Percentiles rank a stretch among this genome's conserved stretches.
Conservation (phyloP, 2,888 invertebrate genomes). For the Muschampia plurimacula region DNA sequence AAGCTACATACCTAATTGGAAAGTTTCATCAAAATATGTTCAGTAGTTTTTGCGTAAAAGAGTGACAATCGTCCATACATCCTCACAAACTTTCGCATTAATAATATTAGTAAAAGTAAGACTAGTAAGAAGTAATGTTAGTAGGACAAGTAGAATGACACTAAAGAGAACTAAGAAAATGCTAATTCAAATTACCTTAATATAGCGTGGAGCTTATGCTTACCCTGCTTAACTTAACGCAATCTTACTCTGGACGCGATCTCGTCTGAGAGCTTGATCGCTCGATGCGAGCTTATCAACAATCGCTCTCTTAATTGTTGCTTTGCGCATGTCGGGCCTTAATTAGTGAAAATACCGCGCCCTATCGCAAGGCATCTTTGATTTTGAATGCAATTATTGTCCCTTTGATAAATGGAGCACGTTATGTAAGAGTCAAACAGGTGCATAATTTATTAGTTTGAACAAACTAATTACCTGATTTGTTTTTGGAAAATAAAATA, state of each 20-base stretch:
- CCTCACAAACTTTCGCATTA: too few species aligned
- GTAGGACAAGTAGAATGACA: too few species aligned
- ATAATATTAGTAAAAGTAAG: too few species aligned
- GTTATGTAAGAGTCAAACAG: conserved; percentile 45
- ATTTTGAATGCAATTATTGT: conserved; percentile 85
- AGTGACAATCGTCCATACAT: too few species aligned
- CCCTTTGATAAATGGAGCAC: conserved; percentile 71
- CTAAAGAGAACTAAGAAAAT: neutral
- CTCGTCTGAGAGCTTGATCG: conserved; percentile 57
- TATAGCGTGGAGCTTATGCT: conserved; percentile 73
- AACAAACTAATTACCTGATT: too few species aligned
- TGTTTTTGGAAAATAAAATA: too few species aligned
- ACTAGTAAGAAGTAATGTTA: too few species aligned
- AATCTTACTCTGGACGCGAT: conserved; percentile 58
- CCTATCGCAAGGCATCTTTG: conserved; percentile 77
- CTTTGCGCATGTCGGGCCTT: conserved; percentile 77
- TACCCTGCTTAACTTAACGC: conserved; percentile 59
- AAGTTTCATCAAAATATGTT: too few species aligned
- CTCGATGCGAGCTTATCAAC: conserved; percentile 73
- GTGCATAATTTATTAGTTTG: neutral
- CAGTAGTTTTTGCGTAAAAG: too few species aligned
- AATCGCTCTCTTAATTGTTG: conserved; percentile 82
- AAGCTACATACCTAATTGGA: too few species aligned
- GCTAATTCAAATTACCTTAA: conserved; percentile 52
- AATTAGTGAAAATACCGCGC: conserved; percentile 82